A percentile compares a stretch with the other conserved stretches of the same genome.
Evolutionary conservation across 30 jellyfish, hydroid and myxozoan species (phyloP).

Genomic region (Turritopsis rubra): DNA sequence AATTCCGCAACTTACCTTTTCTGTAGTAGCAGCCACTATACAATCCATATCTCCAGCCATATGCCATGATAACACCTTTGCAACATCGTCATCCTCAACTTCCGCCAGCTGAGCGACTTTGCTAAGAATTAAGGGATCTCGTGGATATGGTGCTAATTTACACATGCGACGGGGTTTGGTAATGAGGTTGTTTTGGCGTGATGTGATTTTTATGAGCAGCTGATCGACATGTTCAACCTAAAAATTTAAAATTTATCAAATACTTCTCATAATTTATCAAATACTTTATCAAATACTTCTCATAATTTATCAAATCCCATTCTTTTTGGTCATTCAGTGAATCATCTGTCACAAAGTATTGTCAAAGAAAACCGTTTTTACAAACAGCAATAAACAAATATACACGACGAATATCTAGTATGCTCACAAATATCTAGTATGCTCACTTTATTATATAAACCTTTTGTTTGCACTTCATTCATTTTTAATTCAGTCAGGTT

Average conservation of each 20-base stretch:
- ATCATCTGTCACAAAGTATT: no score
- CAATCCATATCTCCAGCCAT: constrained; percentile 71
- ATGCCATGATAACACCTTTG: constrained; percentile 73
- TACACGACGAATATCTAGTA: no score
- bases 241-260: no score
- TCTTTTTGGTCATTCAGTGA: no score
- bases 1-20: constrained; percentile 43
- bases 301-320: no score
- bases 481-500: not conserved
- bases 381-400: no score
- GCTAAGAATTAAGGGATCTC: constrained; percentile 38
- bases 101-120: constrained; percentile 70
- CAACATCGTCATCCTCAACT: constrained; percentile 54
- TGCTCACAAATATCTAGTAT: no score
- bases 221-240: constrained; percentile 24
- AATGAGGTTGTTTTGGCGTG: not conserved
- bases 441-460: no score
- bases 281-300: no score
- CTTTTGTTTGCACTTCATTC: not conserved
- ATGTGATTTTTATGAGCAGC: not conserved
- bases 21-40: constrained; percentile 45
- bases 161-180: constrained; percentile 44
- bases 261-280: no score
- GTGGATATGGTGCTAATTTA: constrained; percentile 29
- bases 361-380: no score